These are phyloP conservation scores for Rhamnusium bicolor DNA, from an alignment of 2,888 invertebrate species.

Conservation along the genomic window DNA sequence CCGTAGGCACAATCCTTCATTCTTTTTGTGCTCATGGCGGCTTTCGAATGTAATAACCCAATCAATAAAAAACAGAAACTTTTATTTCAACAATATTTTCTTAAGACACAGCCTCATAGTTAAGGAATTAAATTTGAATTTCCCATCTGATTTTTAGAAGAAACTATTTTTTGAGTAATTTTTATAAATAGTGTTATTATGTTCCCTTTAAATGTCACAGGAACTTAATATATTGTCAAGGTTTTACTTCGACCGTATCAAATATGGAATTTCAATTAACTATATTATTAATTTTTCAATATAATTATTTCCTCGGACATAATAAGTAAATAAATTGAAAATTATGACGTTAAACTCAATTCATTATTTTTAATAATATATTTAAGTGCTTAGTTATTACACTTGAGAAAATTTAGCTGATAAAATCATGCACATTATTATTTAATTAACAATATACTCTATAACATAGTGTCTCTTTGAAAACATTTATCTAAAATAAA, in stretches of 20 bases:
- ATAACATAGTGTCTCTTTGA: too few relatives aligned
- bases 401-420: not conserved
- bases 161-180: too few relatives aligned
- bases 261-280: conserved; percentile 30
- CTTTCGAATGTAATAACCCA: too few relatives aligned
- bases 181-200: too few relatives aligned
- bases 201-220: not conserved
- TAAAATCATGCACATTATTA: not conserved
- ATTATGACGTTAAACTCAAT: not conserved
- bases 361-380: not conserved
- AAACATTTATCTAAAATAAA: too few relatives aligned
- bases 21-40: too few relatives aligned
- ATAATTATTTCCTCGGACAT: not conserved
- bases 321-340: conserved; percentile 3
- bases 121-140: too few relatives aligned
- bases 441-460: not conserved
- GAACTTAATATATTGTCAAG: conserved; percentile 19
- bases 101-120: too few relatives aligned
- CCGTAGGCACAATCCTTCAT: too few relatives aligned
- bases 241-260: conserved; percentile 24
- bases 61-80: too few relatives aligned
- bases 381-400: not conserved
- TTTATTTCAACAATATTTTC: too few relatives aligned
- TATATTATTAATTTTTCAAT: not conserved
- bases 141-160: too few relatives aligned